phyloP scores from a whole-genome alignment of 2,797 vertebrate genomes.

The Gastrophryne carolinensis region DNA sequence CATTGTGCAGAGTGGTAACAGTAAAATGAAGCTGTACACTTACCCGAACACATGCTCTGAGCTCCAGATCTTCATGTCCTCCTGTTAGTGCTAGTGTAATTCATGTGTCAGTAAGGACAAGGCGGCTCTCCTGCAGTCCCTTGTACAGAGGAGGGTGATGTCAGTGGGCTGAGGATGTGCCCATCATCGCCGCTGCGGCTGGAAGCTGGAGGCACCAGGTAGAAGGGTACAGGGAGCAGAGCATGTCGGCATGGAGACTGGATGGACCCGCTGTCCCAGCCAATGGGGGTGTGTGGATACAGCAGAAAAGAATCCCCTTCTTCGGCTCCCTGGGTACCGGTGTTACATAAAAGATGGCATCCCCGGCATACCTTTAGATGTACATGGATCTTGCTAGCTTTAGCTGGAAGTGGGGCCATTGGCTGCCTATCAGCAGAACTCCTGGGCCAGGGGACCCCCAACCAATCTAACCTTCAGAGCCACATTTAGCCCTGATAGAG shows the following conservation, averaged over 20 bases:
- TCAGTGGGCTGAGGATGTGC: background rate
- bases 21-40: background rate
- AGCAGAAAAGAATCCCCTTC: background rate
- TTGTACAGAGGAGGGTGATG: background rate
- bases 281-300: background rate
- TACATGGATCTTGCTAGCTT: background rate
- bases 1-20: background rate
- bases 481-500: too few relatives aligned
- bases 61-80: slow-evolving; percentile 73
- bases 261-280: background rate
- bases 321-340: slow-evolving; percentile 21
- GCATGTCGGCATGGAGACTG: background rate
- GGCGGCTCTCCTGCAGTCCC: background rate
- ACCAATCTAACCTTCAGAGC: too few relatives aligned
- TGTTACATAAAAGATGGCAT: background rate
- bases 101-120: too few relatives aligned
- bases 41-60: slow-evolving; percentile 74
- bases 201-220: background rate
- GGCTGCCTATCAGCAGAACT: too few relatives aligned
- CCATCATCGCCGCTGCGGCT: background rate
- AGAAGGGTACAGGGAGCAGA: too few relatives aligned
- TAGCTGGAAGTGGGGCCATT: background rate
- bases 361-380: background rate
- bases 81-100: background rate
- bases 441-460: too few relatives aligned